Evolutionary conservation across 1,140 invertebrate species (phyloP).

Genomic region (Conus betulinus): DNA sequence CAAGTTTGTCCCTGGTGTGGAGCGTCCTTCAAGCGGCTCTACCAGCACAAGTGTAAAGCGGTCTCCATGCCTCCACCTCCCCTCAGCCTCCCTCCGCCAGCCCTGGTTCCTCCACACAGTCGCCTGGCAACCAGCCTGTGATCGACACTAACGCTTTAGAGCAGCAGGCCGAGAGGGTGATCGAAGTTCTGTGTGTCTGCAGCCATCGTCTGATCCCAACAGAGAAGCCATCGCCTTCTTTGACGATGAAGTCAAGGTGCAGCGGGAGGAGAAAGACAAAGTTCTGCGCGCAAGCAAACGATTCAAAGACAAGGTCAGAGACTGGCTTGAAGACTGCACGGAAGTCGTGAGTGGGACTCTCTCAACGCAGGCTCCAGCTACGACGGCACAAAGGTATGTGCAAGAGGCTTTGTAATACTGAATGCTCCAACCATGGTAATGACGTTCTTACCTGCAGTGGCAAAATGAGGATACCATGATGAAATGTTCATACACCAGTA

Average conservation of each 20-base stretch:
- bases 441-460: too few relatives aligned
- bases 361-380: constrained; percentile 18
- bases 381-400: constrained; percentile 22
- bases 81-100: not conserved
- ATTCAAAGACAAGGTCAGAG: not conserved
- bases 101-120: not conserved
- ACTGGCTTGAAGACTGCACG: not conserved
- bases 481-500: too few relatives aligned
- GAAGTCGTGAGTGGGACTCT: not conserved
- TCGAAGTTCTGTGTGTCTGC: not conserved
- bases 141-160: not conserved
- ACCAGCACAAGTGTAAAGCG: constrained; percentile 1
- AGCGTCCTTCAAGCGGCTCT: not conserved
- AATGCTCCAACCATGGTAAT: too few relatives aligned
- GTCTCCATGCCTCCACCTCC: not conserved
- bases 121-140: not conserved
- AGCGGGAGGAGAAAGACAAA: not conserved
- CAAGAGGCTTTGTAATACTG: too few relatives aligned
- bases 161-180: not conserved
- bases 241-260: not conserved
- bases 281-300: not conserved
- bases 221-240: not conserved
- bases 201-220: not conserved
- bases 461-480: too few relatives aligned
- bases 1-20: not conserved